Evolutionary conservation across 2,888 invertebrate species (phyloP).

Genomic region (Limnephilus auricula): DNA sequence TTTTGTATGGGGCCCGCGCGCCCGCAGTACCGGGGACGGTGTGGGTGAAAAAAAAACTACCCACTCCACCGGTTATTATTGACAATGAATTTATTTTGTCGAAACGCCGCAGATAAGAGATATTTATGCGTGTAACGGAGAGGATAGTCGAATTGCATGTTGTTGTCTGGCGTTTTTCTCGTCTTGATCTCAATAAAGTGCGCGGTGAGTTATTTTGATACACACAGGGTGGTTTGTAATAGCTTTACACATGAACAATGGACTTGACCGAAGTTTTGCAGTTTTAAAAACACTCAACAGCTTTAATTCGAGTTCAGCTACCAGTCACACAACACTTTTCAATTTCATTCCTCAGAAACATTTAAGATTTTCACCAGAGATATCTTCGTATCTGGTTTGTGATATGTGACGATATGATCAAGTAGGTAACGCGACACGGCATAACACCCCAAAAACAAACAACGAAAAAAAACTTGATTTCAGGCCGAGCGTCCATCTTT

Average conservation of each 20-base stretch:
- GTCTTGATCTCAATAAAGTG: not conserved
- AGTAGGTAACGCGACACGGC: too few species aligned
- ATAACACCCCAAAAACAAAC: too few species aligned
- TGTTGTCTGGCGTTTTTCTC: slow-evolving; percentile 2
- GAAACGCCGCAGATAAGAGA: slow-evolving; percentile 47
- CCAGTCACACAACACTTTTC: too few species aligned
- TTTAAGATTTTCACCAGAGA: too few species aligned
- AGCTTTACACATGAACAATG: not conserved
- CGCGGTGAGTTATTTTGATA: not conserved
- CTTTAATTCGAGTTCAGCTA: not conserved
- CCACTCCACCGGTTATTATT: slow-evolving; percentile 52
- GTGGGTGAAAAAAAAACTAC: slow-evolving; percentile 54
- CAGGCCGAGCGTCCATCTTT: too few species aligned
- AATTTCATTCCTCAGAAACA: too few species aligned
- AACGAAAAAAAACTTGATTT: too few species aligned
- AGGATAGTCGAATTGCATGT: slow-evolving; percentile 14
- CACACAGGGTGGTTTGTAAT: not conserved
- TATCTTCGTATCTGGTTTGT: too few species aligned
- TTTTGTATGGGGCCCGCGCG: slow-evolving; percentile 43
- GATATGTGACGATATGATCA: too few species aligned
- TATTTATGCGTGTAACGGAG: slow-evolving; percentile 48
- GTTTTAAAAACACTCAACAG: not conserved
- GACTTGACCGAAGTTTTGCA: not conserved
- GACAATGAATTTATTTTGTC: slow-evolving; percentile 56
- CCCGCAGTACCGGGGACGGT: slow-evolving; percentile 38